Evolutionary conservation across 2,888 invertebrate genomes (phyloP), one percentile per base, ranked within the genome.

Genomic region (Habrosyne pyritoides): DNA sequence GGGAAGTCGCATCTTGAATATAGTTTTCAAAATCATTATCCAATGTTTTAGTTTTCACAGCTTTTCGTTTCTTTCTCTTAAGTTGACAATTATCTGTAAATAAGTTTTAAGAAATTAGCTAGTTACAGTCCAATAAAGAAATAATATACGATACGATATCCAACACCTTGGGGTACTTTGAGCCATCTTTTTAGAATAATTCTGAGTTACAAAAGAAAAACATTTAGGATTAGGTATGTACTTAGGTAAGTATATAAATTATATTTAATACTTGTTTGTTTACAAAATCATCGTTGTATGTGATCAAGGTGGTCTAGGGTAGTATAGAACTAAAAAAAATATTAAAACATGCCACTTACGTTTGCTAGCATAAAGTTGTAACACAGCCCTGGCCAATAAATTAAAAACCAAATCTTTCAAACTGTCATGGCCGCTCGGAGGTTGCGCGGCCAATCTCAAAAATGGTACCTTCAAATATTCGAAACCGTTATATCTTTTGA

Each of bases 371-470:
- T 95, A 94, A 21, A 94, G 81, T 77, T 96, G 94, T 52, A 96
- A 82, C 12, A 95, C 84, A 14, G 95, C 95, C 74, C 97, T 90
- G 33, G 91, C 85, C 57, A 94, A 83, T 71, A 95, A 89, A 76
- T 94, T 94, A 56, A 93, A 93, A 26, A 80, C 89, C 53, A 85
- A 77, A 50, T 91, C 84, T 79, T 93, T 89, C 42, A 87, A 77
- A 24, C 81, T 79, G 88, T 94, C 95, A 42, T 87, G 86, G 7
- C 86, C 78, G n/a, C 87, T 86, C 0, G 94, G 93, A 66, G 95
- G 94, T 73, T 97, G 96, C 52, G 95, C 95, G 1, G 95, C 96
- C 56, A 97, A 75, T 66, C 97, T 93, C 73, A 97, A 81, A 82
- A 97, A 96, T 0, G 96, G 95, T 22, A 94, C 86, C 49, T 82